These are phyloP conservation scores for Perca fluviatilis DNA, from an alignment of 2,113 vertebrate genomes.

Conservation along the genomic window DNA sequence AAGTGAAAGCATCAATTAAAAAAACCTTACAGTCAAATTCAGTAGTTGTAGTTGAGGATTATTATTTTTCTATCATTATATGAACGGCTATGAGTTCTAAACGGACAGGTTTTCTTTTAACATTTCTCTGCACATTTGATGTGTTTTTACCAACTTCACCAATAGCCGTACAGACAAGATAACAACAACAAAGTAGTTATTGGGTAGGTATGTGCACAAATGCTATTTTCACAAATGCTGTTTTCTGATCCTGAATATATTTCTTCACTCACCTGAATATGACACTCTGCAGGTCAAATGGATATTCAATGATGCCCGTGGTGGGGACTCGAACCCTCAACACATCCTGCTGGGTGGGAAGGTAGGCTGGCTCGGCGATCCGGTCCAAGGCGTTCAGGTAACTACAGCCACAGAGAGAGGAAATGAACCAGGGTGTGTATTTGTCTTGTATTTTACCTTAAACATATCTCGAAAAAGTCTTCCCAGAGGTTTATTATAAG, in stretches of 20 bases:
- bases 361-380: conserved; percentile 65
- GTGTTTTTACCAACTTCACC: neutral
- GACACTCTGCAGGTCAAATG: conserved; percentile 95
- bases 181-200: neutral
- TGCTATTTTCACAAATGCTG: neutral
- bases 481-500: neutral
- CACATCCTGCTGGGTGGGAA: conserved; percentile 75
- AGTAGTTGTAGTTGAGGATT: neutral
- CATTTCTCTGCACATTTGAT: neutral
- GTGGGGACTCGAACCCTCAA: conserved; percentile 83
- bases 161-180: neutral
- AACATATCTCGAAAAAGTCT: neutral
- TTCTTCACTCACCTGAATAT: conserved; percentile 91
- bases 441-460: neutral
- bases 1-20: neutral
- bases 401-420: conserved; percentile 33
- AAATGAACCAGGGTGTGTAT: neutral
- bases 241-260: neutral
- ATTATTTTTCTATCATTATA: neutral
- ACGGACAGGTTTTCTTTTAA: neutral
- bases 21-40: neutral
- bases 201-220: neutral
- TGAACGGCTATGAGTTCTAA: neutral
- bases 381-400: conserved; percentile 81
- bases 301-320: conserved; percentile 88